Evolutionary conservation across 2,113 vertebrate genomes (phyloP).

Genomic region (Campylorhamphus procurvoides): DNA sequence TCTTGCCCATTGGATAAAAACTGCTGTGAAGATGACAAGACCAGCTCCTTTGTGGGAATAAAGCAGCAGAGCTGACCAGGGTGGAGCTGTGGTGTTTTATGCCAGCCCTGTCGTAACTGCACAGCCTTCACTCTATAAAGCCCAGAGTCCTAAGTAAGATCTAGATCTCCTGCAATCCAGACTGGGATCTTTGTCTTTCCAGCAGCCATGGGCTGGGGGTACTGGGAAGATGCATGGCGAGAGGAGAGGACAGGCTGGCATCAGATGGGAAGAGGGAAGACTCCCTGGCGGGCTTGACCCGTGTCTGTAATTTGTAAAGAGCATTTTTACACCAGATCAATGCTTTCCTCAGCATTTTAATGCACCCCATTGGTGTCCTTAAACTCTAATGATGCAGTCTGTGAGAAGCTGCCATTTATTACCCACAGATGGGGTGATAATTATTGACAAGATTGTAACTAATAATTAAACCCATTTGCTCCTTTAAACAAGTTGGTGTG

Average conservation of each 20-base stretch:
- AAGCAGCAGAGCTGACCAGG: background rate
- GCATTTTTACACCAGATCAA: slow-evolving; percentile 90
- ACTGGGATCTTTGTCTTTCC: background rate
- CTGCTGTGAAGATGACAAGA: background rate
- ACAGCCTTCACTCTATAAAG: background rate
- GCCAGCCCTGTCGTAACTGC: background rate
- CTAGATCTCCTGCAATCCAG: background rate
- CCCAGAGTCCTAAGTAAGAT: background rate
- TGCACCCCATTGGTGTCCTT: slow-evolving; percentile 90
- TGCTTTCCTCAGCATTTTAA: slow-evolving; percentile 90
- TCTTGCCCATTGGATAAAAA: background rate
- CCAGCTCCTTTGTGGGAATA: background rate
- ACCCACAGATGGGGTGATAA: slow-evolving; percentile 89
- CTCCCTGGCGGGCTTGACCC: slow-evolving; percentile 32
- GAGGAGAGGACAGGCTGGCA: background rate
- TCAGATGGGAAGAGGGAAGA: slow-evolving; percentile 16
- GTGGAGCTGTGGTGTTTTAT: background rate
- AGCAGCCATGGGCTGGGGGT: background rate
- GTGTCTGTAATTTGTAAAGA: slow-evolving; percentile 79
- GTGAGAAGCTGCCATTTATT: slow-evolving; percentile 91
- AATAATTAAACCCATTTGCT: slow-evolving; percentile 82
- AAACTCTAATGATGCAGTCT: slow-evolving; percentile 90
- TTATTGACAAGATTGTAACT: slow-evolving; percentile 87
- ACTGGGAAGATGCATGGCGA: rapidly evolving
- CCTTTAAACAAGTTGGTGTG: slow-evolving; percentile 76